Conservation (phyloP, 2,113 vertebrate genomes). For the Daphoenositta chrysoptera region DNA sequence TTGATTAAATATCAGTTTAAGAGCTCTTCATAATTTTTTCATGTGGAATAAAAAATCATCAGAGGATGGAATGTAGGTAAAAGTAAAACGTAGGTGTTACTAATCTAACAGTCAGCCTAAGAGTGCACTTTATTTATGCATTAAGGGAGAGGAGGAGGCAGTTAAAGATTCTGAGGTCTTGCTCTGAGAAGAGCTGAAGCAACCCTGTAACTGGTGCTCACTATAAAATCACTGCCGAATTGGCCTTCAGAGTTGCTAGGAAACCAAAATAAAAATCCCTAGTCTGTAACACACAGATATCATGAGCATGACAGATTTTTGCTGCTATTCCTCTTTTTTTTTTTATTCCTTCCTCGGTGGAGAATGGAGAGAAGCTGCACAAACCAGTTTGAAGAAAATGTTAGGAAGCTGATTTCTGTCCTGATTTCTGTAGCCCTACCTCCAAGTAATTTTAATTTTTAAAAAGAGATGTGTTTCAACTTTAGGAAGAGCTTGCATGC, state of each 20-base stretch:
- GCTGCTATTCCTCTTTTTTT: neutral
- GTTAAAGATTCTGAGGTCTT: neutral
- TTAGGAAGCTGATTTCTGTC: neutral
- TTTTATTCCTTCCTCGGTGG: neutral
- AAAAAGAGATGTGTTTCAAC: neutral
- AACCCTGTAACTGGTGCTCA: neutral
- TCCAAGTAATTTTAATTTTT: neutral
- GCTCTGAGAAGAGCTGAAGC: neutral
- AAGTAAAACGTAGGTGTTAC: neutral
- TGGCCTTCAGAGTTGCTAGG: conserved; percentile 17
- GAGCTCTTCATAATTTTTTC: neutral
- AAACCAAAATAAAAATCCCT: neutral
- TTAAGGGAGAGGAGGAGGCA: neutral
- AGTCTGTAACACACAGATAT: neutral
- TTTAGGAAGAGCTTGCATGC: neutral
- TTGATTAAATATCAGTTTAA: neutral
- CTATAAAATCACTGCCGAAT: neutral
- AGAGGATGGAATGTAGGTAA: neutral
- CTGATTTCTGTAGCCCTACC: neutral
- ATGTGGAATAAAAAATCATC: neutral
- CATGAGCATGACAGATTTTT: neutral
- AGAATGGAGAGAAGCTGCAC: neutral
- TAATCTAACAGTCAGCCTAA: neutral
- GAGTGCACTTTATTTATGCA: neutral
- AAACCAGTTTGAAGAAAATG: neutral